Evolutionary conservation across 2,888 invertebrate species (phyloP).

Genomic region (Drosophila algonquin): DNA sequence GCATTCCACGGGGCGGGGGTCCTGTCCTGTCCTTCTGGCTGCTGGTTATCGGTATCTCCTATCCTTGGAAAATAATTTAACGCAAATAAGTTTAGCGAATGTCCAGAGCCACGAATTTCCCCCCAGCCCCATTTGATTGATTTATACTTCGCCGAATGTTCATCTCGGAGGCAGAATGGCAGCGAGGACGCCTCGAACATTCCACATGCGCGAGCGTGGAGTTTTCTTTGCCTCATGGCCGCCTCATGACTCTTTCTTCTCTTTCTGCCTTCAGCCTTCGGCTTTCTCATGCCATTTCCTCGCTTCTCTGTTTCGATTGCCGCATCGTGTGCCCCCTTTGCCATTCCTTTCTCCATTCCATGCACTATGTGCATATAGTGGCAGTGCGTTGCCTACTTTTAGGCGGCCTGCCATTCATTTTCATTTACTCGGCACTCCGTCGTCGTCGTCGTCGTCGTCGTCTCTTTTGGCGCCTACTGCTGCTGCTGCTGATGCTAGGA

Average conservation of each 20-base stretch:
- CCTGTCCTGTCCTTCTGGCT: slow-evolving; percentile 16
- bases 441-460: slow-evolving; percentile 19
- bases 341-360: slow-evolving; percentile 25
- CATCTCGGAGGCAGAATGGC: neutral
- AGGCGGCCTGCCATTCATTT: slow-evolving; percentile 71
- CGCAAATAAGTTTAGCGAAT: slow-evolving; percentile 53
- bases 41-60: neutral
- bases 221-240: slow-evolving; percentile 28
- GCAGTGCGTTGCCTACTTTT: slow-evolving; percentile 68
- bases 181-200: slow-evolving; percentile 4
- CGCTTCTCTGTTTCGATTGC: slow-evolving; percentile 2
- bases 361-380: slow-evolving; percentile 62
- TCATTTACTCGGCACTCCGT: slow-evolving; percentile 63
- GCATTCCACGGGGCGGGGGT: neutral
- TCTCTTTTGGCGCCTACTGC: slow-evolving; percentile 50
- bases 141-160: slow-evolving; percentile 20
- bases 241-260: neutral
- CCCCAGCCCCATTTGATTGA: slow-evolving; percentile 24
- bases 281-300: neutral
- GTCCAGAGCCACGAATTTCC: neutral
- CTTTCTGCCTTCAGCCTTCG: slow-evolving; percentile 21
- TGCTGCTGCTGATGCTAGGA: neutral
- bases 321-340: slow-evolving; percentile 48
- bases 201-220: slow-evolving; percentile 10
- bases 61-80: slow-evolving; percentile 56